phyloP scores from a whole-genome alignment of 1,140 invertebrate species.

The Anadara kagoshimensis region DNA sequence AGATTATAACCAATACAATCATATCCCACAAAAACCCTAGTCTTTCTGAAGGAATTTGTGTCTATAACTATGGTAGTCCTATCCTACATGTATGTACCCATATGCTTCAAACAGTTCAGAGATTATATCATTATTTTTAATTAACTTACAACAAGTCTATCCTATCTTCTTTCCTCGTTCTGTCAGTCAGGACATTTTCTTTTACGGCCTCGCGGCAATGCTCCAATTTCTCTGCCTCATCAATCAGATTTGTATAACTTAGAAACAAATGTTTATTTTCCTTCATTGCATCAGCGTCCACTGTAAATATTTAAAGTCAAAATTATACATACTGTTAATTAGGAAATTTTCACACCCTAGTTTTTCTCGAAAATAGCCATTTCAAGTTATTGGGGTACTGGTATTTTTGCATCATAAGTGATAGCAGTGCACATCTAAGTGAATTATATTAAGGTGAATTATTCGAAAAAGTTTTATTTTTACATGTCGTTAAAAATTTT shows the following conservation, averaged over 20 bases:
- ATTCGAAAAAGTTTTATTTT: neutral
- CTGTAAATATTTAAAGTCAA: neutral
- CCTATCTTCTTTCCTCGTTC: constrained; percentile 29
- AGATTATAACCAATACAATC: too few relatives aligned
- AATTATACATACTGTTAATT: neutral
- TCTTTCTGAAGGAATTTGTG: too few relatives aligned
- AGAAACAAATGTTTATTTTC: constrained; percentile 45
- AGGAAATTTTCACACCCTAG: neutral
- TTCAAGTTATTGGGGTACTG: neutral
- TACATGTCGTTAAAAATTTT: too few relatives aligned
- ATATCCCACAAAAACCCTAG: too few relatives aligned
- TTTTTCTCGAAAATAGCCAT: too few relatives aligned
- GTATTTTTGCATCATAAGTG: neutral
- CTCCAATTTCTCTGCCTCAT: constrained; percentile 38
- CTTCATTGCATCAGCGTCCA: constrained; percentile 6
- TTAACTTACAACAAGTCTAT: constrained; percentile 36
- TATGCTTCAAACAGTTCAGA: neutral
- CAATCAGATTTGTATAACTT: constrained; percentile 38
- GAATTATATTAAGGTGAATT: neutral
- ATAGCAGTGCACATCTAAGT: neutral
- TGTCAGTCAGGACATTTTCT: constrained; percentile 14
- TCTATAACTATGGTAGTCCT: too few relatives aligned
- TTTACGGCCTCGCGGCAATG: constrained; percentile 17
- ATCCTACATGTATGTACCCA: neutral
- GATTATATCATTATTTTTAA: neutral